Base-by-base conservation (phyloP, 2,113 vertebrate species). In the Arothron firmamentum region DNA sequence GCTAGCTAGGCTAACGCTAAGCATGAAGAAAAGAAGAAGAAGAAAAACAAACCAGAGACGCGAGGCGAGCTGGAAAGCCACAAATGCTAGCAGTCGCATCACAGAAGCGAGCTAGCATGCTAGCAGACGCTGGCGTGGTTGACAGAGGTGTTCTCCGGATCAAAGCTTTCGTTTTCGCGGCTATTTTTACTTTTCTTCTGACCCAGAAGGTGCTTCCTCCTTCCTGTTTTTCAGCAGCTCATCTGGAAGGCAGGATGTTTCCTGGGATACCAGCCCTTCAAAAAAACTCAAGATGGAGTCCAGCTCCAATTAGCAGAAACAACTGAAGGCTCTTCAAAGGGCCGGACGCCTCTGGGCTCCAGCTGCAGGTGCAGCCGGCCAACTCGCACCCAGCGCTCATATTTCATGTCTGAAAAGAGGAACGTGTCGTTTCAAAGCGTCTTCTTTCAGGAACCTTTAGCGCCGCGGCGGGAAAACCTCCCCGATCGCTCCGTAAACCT, bases 401-500 rank as follows among this genome's bases (percentile, higher is more conserved):
- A 17, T 52, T 52, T 63, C 48, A 58, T 18, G 25, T 50, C 46
- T 66, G 42, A 3, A 18, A 53, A n/a, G 9, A 20, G 49, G 28
- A 41, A 49, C 16, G n/a, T 48, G 38, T 51, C 20, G 43, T 51
- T 56, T 43, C 41, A 19, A 52, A 48, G 48, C 34, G 31, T 50
- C 43, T 56, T 9, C 42, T 18, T 14, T 19, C 41, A 19, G 2
- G 19, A 17, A 41, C 25, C 34, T 51, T 12, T 52, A 43, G 54
- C 46, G 13, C 51, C 60, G 48, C 62, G 67, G 70, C 65, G 46
- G 42, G 45, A 9, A 43, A 65, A 53, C 59, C 23, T 66, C 46
- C 50, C 52, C 10, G 57, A 60, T 47, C 55, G 1, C 21, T 41
- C 38, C 49, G 58, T 47, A 68, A 75, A 75, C 58, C 21, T 78